phyloP scores from a whole-genome alignment of 2,888 invertebrate genomes.

The Macropis europaea region DNA sequence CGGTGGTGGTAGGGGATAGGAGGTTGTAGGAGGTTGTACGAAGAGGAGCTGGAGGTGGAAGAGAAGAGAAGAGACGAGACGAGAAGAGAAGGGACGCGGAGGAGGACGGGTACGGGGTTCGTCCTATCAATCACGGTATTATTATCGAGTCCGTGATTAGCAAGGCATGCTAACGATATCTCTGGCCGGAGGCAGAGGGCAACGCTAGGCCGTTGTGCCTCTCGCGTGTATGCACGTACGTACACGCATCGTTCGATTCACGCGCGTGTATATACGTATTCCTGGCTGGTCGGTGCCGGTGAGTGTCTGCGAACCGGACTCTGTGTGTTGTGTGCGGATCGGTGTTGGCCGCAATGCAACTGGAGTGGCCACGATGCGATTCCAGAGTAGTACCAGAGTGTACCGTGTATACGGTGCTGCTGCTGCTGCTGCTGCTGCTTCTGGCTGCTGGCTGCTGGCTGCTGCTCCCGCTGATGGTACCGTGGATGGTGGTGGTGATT shows the following conservation, averaged over 20 bases:
- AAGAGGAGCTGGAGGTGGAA: conserved; percentile 46
- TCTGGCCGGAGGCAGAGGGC: conserved; percentile 76
- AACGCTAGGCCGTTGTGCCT: conserved; percentile 67
- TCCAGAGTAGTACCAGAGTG: conserved; percentile 66
- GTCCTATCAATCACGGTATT: conserved; percentile 80
- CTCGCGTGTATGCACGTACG: conserved; percentile 52
- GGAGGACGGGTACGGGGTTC: conserved; percentile 69
- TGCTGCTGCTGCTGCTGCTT: conserved; percentile 30
- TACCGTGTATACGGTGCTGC: conserved; percentile 58
- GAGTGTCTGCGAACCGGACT: conserved; percentile 35
- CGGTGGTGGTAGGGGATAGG: conserved; percentile 21
- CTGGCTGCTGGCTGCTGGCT: conserved; percentile 35
- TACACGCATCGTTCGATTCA: conserved; percentile 43
- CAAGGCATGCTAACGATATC: conserved; percentile 80
- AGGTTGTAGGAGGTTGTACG: conserved; percentile 57
- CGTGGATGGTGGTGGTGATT: conserved; percentile 68
- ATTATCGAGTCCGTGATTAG: conserved; percentile 80
- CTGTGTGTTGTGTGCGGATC: conserved; percentile 56
- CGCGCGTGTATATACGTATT: conserved; percentile 27
- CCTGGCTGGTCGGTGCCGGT: conserved; percentile 20
- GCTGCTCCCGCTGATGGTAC: conserved; percentile 57
- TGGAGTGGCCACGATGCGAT: conserved; percentile 71
- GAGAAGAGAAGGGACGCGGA: conserved; percentile 58
- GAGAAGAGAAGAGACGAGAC: conserved; percentile 31
- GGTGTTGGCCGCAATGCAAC: conserved; percentile 70